Evolutionary conservation across 2,113 vertebrate genomes (phyloP).

Genomic region (Eidolon helvum): DNA sequence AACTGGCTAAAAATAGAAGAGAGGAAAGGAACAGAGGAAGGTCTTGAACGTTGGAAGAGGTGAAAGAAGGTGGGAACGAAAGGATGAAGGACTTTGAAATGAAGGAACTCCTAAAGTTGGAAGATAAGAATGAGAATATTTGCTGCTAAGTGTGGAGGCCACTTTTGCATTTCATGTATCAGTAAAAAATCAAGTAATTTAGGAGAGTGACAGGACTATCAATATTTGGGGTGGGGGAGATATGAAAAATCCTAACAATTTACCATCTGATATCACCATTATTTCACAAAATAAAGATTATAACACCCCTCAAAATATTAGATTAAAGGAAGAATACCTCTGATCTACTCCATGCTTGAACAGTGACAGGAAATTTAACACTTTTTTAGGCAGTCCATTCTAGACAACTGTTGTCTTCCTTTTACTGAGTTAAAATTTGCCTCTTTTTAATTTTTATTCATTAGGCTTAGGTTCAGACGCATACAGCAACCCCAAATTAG

Average conservation of each 20-base stretch:
- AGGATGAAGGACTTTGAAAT: background rate
- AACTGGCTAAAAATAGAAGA: background rate
- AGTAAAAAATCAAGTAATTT: background rate
- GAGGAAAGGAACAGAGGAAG: background rate
- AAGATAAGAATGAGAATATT: background rate
- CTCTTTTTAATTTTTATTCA: background rate
- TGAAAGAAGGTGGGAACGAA: background rate
- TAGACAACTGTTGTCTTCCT: background rate
- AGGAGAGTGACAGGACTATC: background rate
- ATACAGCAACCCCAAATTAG: background rate
- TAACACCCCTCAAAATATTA: background rate
- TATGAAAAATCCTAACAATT: background rate
- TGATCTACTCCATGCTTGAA: background rate
- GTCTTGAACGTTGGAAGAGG: background rate
- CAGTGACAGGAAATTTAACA: background rate
- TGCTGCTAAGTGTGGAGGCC: background rate
- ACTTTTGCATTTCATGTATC: background rate
- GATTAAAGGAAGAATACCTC: background rate
- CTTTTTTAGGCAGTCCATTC: background rate
- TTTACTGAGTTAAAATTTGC: background rate
- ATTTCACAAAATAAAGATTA: slow-evolving; percentile 4
- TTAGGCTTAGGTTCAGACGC: background rate
- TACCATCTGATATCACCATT: background rate
- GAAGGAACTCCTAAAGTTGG: background rate
- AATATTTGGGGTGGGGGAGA: background rate